Percentiles rank a stretch among this genome's conserved stretches.
These are phyloP conservation scores for Heterotis niloticus DNA, from an alignment of 2,113 vertebrate genomes.

Conservation along the genomic window DNA sequence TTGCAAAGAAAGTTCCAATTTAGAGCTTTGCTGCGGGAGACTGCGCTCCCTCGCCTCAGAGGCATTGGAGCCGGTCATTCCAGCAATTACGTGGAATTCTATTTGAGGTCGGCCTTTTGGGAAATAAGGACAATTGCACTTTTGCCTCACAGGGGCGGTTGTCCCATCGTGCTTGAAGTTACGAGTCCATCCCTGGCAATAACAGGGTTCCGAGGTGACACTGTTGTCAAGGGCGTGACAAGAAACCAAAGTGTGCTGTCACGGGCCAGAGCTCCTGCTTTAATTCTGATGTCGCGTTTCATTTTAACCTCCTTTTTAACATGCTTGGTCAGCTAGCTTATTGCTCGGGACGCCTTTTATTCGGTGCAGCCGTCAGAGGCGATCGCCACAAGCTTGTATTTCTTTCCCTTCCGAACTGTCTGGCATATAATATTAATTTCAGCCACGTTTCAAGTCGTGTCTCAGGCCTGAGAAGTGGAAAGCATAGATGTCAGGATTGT, in stretches of 20 bases:
- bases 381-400: no score
- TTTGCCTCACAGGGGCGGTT: neutral
- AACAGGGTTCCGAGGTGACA: neutral
- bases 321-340: no score
- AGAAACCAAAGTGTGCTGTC: neutral
- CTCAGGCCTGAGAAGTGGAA: no score
- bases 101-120: neutral
- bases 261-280: no score
- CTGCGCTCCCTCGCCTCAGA: neutral
- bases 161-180: neutral
- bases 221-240: neutral
- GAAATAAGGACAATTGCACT: conserved; percentile 15
- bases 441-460: no score
- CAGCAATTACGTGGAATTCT: neutral
- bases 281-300: no score
- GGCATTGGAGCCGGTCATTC: neutral
- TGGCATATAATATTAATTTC: no score
- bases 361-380: no score
- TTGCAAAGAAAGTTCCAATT: neutral
- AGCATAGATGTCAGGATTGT: no score
- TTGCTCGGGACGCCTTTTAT: no score
- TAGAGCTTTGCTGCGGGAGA: neutral
- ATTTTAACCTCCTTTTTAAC: no score
- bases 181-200: neutral
- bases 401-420: no score